phyloP scores from a whole-genome alignment of 2,888 invertebrate species.

The Thymelicus sylvestris region DNA sequence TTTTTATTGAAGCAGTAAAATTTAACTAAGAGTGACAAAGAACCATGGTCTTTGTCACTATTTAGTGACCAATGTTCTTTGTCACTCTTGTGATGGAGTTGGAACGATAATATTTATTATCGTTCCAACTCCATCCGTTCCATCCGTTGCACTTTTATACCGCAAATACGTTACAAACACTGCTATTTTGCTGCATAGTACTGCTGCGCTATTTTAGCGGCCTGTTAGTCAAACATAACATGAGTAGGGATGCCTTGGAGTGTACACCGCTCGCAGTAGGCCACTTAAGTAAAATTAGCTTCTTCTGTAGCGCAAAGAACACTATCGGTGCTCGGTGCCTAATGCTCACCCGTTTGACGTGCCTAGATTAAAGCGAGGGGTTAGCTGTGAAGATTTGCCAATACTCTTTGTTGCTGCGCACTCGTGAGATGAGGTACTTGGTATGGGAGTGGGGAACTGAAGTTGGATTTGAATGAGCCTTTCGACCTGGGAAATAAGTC shows the following conservation, averaged over 20 bases:
- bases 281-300: slow-evolving; percentile 84
- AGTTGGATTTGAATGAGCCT: slow-evolving; percentile 1
- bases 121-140: too few relatives aligned
- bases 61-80: too few relatives aligned
- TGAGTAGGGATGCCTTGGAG: slow-evolving; percentile 61
- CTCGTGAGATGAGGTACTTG: slow-evolving; percentile 26
- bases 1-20: too few relatives aligned
- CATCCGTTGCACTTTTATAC: not conserved
- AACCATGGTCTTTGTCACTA: too few relatives aligned
- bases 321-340: slow-evolving; percentile 77
- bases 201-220: slow-evolving; percentile 64
- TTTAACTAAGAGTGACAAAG: too few relatives aligned
- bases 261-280: slow-evolving; percentile 69
- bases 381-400: slow-evolving; percentile 57
- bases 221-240: slow-evolving; percentile 62
- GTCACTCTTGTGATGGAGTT: too few relatives aligned
- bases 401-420: slow-evolving; percentile 55
- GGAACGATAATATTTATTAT: too few relatives aligned
- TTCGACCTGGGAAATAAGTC: slow-evolving; percentile 1
- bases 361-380: slow-evolving; percentile 69
- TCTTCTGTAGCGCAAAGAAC: slow-evolving; percentile 80
- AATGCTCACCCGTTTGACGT: slow-evolving; percentile 73
- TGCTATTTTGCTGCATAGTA: too few relatives aligned
- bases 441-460: slow-evolving; percentile 27
- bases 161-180: not conserved